Conservation (phyloP, 2,797 vertebrate species). For the Menidia menidia region DNA sequence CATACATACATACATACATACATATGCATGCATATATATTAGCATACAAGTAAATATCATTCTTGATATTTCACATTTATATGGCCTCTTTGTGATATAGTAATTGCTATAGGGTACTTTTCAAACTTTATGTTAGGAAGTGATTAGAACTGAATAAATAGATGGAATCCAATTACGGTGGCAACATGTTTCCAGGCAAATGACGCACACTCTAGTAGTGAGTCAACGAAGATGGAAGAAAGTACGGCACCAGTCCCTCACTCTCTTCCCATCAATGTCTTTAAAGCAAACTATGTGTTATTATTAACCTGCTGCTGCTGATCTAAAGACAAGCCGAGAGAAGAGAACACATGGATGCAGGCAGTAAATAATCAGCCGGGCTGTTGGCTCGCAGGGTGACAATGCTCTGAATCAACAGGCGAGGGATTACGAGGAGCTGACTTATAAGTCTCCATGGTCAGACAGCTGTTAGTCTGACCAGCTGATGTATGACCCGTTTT, state of each 20-base stretch:
- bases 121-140: background rate
- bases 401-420: slow-evolving; percentile 54
- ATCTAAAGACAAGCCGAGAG: slow-evolving; percentile 7
- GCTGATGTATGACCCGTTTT: slow-evolving; percentile 36
- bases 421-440: slow-evolving; percentile 36
- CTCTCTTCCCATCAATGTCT: slow-evolving; percentile 10
- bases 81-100: too few species aligned
- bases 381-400: slow-evolving; percentile 34
- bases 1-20: too few species aligned
- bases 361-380: slow-evolving; percentile 21
- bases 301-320: slow-evolving; percentile 26
- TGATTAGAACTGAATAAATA: background rate
- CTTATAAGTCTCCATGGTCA: slow-evolving; percentile 22
- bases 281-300: slow-evolving; percentile 14
- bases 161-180: background rate
- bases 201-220: background rate
- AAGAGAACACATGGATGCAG: slow-evolving; percentile 2
- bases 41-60: too few species aligned
- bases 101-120: too few species aligned
- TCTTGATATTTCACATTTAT: too few species aligned
- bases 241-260: slow-evolving; percentile 14
- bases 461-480: slow-evolving; percentile 48
- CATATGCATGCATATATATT: too few species aligned
- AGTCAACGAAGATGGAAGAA: background rate
- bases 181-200: slow-evolving; percentile 6